Evolutionary conservation across 2,797 vertebrate genomes (phyloP).

Genomic region (Ptychobarbus kaznakovi): DNA sequence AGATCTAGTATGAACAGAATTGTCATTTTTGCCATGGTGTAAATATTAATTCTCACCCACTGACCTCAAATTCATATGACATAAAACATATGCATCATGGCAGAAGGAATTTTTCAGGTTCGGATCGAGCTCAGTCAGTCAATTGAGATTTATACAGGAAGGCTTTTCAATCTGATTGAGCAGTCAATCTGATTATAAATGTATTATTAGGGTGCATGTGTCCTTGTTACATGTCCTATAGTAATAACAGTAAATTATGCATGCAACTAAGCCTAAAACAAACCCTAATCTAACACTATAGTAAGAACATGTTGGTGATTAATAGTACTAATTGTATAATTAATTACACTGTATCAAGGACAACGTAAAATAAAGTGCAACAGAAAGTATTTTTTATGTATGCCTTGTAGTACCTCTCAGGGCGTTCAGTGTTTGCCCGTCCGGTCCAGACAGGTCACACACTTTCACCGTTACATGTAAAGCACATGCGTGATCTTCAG

Average conservation of each 20-base stretch:
- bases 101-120: background rate
- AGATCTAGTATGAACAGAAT: background rate
- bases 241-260: background rate
- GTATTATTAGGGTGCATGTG: background rate
- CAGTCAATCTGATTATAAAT: background rate
- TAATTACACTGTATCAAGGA: slow-evolving; percentile 6
- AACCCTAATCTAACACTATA: background rate
- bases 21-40: background rate
- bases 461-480: slow-evolving; percentile 36
- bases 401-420: background rate
- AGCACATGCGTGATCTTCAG: slow-evolving; percentile 34
- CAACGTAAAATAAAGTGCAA: background rate
- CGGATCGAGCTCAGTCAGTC: background rate
- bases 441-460: slow-evolving; percentile 42
- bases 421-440: background rate
- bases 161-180: background rate
- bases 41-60: background rate
- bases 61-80: background rate
- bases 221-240: background rate
- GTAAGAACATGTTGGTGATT: background rate
- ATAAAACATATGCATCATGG: background rate
- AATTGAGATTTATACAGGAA: background rate
- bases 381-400: background rate
- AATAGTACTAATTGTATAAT: background rate
- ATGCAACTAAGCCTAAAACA: background rate